Evolutionary conservation across 2,888 invertebrate genomes (phyloP), one percentile per base, ranked within the genome.

Genomic region (Bellardia pandia): DNA sequence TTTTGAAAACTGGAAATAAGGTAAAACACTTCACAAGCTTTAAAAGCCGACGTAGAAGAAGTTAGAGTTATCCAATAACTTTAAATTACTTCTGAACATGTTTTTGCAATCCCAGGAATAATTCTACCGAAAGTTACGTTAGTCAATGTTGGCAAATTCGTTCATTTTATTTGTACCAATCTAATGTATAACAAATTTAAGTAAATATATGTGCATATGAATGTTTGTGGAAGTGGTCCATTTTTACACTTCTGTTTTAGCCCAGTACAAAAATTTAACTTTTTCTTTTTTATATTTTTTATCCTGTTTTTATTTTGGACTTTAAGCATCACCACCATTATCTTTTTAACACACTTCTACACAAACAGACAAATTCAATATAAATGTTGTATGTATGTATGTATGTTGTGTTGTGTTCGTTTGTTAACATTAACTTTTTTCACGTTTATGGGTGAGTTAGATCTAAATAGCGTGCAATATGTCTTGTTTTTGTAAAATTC

Each of bases 381-480:
- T 62, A 23, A 9, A 2, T 62, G n/a, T 40, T 16, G 23, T 23
- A 23, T 23, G 23, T 23, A 23, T 23, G 23, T 23, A 23, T 23
- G 23, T 23, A 23, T 60, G 33, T 64, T 40, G 64, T n/a, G 56
- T 45, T 58, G 14, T 48, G 40, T 40, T 51, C 53, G 51, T 76
- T 64, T 40, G 53, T 66, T 33, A 33, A 64, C 23, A 64, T 37
- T n/a, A 16, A 72, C 40, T 80, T 45, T 72, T 51, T 42, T 42
- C 23, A 23, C 2, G 45, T 64, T 69, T 69, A 69, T 60, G 56
- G 33, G n/a, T 14, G 8, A 69, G 16, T 79, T 72, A 71, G 69
- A 60, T 48, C 64, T 64, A 72, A 80, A 74, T 45, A 45, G 30
- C 42, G 80, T 56, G 45, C 64, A 80, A 80, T 66, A 74, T 80